Evolutionary conservation across 92 coral and sea anemone species (phyloP).

Genomic region (Zoanthus sociatus): DNA sequence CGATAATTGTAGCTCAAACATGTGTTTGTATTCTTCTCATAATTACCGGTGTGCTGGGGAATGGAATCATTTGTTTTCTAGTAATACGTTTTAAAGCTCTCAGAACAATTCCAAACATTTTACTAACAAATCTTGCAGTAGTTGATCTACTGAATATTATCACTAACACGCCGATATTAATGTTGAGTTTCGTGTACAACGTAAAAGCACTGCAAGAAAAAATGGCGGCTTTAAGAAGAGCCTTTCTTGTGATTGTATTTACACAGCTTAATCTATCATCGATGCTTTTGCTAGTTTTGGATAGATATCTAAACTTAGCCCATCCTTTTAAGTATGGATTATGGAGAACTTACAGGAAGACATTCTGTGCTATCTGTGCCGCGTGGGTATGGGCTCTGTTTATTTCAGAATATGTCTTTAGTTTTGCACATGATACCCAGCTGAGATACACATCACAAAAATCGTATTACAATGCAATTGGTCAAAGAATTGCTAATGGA

Average conservation of each 20-base stretch:
- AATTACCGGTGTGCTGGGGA: not conserved
- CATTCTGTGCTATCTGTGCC: not conserved
- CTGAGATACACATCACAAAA: not conserved
- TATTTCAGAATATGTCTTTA: not conserved
- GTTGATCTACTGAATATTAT: not conserved
- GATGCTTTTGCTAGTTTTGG: not conserved
- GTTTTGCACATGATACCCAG: not conserved
- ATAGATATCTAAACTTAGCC: constrained; percentile 3
- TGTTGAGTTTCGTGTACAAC: not conserved
- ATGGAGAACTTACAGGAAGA: not conserved
- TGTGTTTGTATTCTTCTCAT: not conserved
- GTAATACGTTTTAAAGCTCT: not conserved
- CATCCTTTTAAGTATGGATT: not conserved
- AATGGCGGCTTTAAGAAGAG: not conserved
- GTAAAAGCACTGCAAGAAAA: not conserved
- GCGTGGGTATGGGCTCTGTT: constrained; percentile 1
- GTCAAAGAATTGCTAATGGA: not conserved
- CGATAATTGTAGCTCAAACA: too few species aligned
- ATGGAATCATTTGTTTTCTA: not conserved
- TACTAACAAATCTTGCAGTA: not conserved
- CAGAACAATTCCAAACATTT: not conserved
- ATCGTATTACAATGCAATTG: too few species aligned
- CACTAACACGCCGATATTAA: not conserved
- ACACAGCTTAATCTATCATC: too few species aligned
- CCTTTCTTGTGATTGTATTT: not conserved